Conservation (phyloP, 2,113 vertebrate genomes). For the Sterrhoptilus dennistouni region DNA sequence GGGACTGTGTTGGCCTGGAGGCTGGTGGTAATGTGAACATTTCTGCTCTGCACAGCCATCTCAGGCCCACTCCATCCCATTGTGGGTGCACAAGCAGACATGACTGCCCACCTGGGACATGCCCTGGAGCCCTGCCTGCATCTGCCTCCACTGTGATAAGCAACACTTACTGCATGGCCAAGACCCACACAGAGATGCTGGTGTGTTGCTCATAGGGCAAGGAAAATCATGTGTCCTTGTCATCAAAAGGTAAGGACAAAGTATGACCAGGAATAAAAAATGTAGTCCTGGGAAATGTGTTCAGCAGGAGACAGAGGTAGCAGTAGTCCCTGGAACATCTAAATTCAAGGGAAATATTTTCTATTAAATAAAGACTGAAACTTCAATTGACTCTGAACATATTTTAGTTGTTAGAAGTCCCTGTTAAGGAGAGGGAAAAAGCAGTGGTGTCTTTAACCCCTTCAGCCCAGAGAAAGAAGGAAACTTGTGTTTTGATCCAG, state of each 20-base stretch:
- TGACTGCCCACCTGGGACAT: rapidly evolving
- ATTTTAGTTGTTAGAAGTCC: background rate
- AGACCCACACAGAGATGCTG: background rate
- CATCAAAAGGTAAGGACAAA: background rate
- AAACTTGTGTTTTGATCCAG: background rate
- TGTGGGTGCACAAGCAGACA: rapidly evolving
- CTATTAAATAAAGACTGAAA: background rate
- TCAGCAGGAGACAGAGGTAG: background rate
- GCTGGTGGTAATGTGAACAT: background rate
- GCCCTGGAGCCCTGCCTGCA: background rate
- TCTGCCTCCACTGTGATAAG: background rate
- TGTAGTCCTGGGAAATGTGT: background rate
- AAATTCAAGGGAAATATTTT: background rate
- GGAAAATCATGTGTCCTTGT: background rate
- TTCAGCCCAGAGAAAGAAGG: background rate
- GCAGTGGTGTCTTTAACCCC: background rate
- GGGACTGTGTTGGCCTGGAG: background rate
- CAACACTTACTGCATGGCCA: rapidly evolving
- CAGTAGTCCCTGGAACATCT: background rate
- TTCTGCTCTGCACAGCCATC: background rate
- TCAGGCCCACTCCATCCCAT: background rate
- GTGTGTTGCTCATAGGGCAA: background rate
- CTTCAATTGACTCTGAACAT: background rate
- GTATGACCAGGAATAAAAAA: background rate
- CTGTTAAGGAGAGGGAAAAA: background rate